These are phyloP conservation scores for Argopecten irradians DNA, from an alignment of 1,140 invertebrate species.

Conservation along the genomic window DNA sequence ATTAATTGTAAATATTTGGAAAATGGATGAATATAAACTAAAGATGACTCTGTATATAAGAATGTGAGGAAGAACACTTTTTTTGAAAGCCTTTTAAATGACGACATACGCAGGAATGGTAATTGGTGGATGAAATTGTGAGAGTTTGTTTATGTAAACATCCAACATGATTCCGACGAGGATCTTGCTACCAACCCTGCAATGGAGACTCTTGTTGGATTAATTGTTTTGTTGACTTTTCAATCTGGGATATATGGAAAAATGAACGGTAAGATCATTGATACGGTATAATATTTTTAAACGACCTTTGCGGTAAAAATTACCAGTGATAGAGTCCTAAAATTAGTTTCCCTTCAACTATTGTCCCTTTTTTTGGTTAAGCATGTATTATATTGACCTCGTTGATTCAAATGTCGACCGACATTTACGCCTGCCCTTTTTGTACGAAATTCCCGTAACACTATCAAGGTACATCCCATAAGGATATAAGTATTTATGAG, in stretches of 20 bases:
- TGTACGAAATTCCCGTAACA: too few relatives aligned
- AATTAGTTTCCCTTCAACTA: too few relatives aligned
- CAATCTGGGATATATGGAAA: neutral
- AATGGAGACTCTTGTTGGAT: neutral
- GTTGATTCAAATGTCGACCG: too few relatives aligned
- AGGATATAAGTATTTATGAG: too few relatives aligned
- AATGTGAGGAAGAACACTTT: too few relatives aligned
- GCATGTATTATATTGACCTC: too few relatives aligned
- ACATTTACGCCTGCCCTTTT: too few relatives aligned
- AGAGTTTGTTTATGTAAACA: neutral
- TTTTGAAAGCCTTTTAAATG: neutral
- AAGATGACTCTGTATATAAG: neutral
- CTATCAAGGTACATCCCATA: too few relatives aligned
- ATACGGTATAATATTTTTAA: too few relatives aligned
- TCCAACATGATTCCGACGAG: neutral
- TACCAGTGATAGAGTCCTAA: too few relatives aligned
- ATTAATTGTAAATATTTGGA: neutral
- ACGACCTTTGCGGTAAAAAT: too few relatives aligned
- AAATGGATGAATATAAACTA: neutral
- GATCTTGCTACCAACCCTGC: neutral
- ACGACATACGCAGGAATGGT: neutral
- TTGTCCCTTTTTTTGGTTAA: too few relatives aligned
- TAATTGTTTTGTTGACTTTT: neutral
- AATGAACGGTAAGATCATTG: neutral
- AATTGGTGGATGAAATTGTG: neutral